A percentile compares a stretch with the other conserved stretches of the same genome.
phyloP scores from a whole-genome alignment of 2,113 vertebrate genomes.

The Plectropomus leopardus region DNA sequence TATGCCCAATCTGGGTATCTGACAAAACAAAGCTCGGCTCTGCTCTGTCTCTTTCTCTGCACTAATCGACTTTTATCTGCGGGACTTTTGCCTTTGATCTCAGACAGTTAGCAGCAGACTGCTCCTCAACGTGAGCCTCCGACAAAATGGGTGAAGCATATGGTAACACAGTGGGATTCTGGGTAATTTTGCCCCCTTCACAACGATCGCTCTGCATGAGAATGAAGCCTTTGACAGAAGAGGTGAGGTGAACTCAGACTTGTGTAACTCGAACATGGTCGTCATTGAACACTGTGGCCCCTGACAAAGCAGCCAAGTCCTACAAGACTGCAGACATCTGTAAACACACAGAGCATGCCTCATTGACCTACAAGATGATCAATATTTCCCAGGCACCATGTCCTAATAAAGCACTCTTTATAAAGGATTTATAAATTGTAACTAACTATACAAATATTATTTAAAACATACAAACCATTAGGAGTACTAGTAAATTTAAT shows the following conservation, averaged over 20 bases:
- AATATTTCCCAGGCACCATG: neutral
- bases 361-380: neutral
- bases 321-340: slow-evolving; percentile 12
- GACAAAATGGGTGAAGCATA: slow-evolving; percentile 63
- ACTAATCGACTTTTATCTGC: slow-evolving; percentile 54
- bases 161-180: slow-evolving; percentile 68
- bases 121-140: slow-evolving; percentile 50
- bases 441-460: neutral
- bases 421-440: neutral
- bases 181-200: slow-evolving; percentile 59
- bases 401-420: neutral
- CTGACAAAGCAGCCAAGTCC: neutral
- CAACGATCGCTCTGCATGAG: slow-evolving; percentile 37
- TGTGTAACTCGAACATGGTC: neutral
- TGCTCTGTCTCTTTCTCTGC: slow-evolving; percentile 14
- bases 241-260: slow-evolving; percentile 23
- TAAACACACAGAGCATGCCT: slow-evolving; percentile 7
- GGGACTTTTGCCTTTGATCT: slow-evolving; percentile 60
- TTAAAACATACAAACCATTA: neutral
- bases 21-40: slow-evolving; percentile 26
- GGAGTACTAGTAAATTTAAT: no score
- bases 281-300: slow-evolving; percentile 1
- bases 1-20: slow-evolving; percentile 19
- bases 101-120: slow-evolving; percentile 58
- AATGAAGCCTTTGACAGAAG: slow-evolving; percentile 45